Evolutionary conservation across 2,888 invertebrate genomes (phyloP).

Genomic region (Sclerodermus sp.): DNA sequence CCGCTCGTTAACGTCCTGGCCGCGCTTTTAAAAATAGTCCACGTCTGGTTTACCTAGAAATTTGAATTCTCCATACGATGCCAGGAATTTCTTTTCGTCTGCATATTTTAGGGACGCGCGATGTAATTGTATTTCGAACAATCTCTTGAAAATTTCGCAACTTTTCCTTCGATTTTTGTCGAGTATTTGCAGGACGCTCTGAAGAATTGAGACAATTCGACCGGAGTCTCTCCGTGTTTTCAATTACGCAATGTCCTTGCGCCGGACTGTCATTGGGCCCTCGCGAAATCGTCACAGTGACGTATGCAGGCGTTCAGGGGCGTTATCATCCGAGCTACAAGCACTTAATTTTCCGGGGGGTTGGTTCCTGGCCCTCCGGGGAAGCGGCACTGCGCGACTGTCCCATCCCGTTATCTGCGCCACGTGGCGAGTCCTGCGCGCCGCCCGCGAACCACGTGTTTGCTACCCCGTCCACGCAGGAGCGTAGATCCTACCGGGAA

Average conservation of each 20-base stretch:
- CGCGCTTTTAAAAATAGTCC: too few relatives aligned
- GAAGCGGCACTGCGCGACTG: conserved; percentile 23
- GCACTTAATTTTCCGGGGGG: conserved; percentile 57
- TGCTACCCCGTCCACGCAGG: conserved; percentile 22
- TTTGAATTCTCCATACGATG: background rate
- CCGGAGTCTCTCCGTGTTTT: too few relatives aligned
- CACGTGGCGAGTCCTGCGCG: conserved; percentile 50
- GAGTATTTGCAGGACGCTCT: too few relatives aligned
- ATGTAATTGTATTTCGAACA: too few relatives aligned
- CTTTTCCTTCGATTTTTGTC: too few relatives aligned
- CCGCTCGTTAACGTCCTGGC: background rate
- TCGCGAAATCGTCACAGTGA: conserved; percentile 21
- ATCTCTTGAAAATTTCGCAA: too few relatives aligned
- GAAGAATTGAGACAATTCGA: too few relatives aligned
- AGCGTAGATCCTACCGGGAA: conserved; percentile 36
- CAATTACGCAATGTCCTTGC: too few relatives aligned
- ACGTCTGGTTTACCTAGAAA: too few relatives aligned
- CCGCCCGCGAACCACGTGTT: conserved; percentile 48
- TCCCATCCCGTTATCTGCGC: conserved; percentile 52
- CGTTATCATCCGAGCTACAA: conserved; percentile 53
- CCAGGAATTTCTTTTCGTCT: too few relatives aligned
- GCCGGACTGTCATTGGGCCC: conserved; percentile 1
- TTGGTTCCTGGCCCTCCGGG: conserved; percentile 44
- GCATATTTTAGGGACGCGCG: too few relatives aligned
- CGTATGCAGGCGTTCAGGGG: conserved; percentile 19